These are phyloP conservation scores for Vanessa tameamea DNA, from an alignment of 1,140 invertebrate genomes.

Conservation along the genomic window DNA sequence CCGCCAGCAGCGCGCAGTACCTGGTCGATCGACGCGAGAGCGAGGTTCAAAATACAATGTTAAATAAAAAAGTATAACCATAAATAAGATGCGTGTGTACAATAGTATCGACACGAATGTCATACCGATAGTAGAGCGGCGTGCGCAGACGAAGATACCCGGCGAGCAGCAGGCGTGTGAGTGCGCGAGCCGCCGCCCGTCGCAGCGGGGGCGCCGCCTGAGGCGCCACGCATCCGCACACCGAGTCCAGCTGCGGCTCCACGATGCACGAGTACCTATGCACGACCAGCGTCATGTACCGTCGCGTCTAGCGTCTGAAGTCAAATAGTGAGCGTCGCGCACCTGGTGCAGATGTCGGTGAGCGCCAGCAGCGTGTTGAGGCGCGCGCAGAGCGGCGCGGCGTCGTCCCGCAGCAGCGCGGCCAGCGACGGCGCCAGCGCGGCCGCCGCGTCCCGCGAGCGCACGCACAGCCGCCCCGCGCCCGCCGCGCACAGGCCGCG, in stretches of 20 bases:
- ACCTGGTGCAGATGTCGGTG: slow-evolving; percentile 71
- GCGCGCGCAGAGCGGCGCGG: slow-evolving; percentile 54
- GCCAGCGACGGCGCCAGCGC: slow-evolving; percentile 58
- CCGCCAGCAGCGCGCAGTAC: slow-evolving; percentile 67
- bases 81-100: too few relatives aligned
- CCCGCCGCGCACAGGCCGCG: slow-evolving; percentile 53
- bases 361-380: slow-evolving; percentile 70
- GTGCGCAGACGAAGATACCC: slow-evolving; percentile 65
- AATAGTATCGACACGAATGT: background rate
- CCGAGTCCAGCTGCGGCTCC: slow-evolving; percentile 58
- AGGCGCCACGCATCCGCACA: slow-evolving; percentile 55
- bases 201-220: slow-evolving; percentile 47
- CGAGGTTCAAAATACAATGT: too few relatives aligned
- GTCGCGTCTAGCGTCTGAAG: too few relatives aligned
- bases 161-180: slow-evolving; percentile 60
- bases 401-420: slow-evolving; percentile 44
- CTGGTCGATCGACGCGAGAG: slow-evolving; percentile 31
- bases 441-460: slow-evolving; percentile 58
- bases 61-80: too few relatives aligned
- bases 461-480: slow-evolving; percentile 66
- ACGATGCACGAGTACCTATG: slow-evolving; percentile 67
- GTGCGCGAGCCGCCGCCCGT: slow-evolving; percentile 53
- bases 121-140: slow-evolving; percentile 61
- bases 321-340: background rate
- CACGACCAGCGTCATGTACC: background rate